A percentile compares a stretch with the other conserved stretches of the same genome.
Conservation (phyloP, 2,888 invertebrate species). For the Hypolimnas misippus region DNA sequence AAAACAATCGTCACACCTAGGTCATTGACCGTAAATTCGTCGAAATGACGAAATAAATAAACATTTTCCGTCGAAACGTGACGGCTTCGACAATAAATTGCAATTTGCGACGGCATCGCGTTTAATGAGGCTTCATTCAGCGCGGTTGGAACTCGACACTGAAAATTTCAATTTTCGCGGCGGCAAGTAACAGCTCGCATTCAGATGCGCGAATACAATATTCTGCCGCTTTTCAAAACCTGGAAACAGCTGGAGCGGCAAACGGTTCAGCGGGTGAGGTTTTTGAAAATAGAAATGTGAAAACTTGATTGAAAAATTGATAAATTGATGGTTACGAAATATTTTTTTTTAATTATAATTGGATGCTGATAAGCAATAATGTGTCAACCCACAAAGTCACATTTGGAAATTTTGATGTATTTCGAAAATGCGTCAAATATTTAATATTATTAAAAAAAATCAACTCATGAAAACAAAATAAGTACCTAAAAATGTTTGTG, state of each 20-base stretch:
- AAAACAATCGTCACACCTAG: conserved; percentile 8
- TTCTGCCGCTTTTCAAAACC: neutral
- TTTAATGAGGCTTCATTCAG: conserved; percentile 62
- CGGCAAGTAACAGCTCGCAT: conserved; percentile 18
- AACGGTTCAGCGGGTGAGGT: neutral
- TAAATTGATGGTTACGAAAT: neutral
- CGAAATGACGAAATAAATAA: conserved; percentile 35
- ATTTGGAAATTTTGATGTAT: too few species aligned
- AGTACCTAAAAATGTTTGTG: too few species aligned
- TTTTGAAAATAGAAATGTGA: conserved; percentile 1
- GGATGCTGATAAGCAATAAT: too few species aligned
- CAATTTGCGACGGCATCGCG: conserved; percentile 54
- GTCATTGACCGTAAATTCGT: conserved; percentile 8
- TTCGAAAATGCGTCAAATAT: too few species aligned
- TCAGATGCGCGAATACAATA: conserved; percentile 7
- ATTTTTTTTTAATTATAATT: too few species aligned
- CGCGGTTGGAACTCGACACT: conserved; percentile 52
- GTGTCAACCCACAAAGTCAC: too few species aligned
- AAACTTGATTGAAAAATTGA: neutral
- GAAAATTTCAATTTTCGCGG: conserved; percentile 52
- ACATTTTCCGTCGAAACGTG: conserved; percentile 34
- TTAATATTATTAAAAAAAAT: neutral
- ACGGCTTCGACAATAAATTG: conserved; percentile 50
- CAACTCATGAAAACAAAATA: too few species aligned
- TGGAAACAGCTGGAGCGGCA: conserved; percentile 12